Base-by-base conservation (phyloP, 2,113 vertebrate species). In the Phrynocephalus versicolor region DNA sequence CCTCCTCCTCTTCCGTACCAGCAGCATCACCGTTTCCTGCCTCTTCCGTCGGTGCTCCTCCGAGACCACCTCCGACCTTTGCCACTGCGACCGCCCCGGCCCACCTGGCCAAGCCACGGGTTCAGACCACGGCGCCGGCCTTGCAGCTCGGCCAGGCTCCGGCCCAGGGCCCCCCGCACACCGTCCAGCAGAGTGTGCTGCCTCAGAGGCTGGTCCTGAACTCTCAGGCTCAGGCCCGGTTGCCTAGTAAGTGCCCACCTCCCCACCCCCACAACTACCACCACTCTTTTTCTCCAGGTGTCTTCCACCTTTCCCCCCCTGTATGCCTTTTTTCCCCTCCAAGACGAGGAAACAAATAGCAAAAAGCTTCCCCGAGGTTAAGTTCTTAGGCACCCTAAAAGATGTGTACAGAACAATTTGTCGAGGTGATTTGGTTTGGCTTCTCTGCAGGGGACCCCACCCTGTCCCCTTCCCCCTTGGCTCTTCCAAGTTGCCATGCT, bases 211-310 rank as follows among this genome's bases (percentile, higher is more conserved):
- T 99, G 97, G 97, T 99, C 92, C 97, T 99, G 92, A 97, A 97
- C 97, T 98, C 98, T 92, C 98, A 99, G 98, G 98, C 98, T 96
- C 98, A 99, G 97, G 98, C 98, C 96, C 97, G 98, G 95, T 97
- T 99, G 98, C 98, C 98, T 96, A 99, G 98, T 99, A 99, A 98
- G 98, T 99, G 98, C 97, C 97, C 96, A 90, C 89, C 16, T 18
- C 55, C 35, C 21, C 81, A 45, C 18, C 62, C 58, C 18, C n/a
- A 5, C 45, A n/a, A n/a, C 35, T 37, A 57, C 71, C 30, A 23
- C 39, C 23, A 41, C 58, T 27, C 65, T 45, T 41, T 74, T 14
- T 27, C 87, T 94, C 95, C 89, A 88, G 92, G 92, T 93, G 93
- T 94, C 93, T 94, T 92, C 93, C 93, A 91, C 93, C 87, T 90